A percentile compares a stretch with the other conserved stretches of the same genome.
Evolutionary conservation across 2,888 invertebrate genomes (phyloP).

Genomic region (Hemaris fuciformis): DNA sequence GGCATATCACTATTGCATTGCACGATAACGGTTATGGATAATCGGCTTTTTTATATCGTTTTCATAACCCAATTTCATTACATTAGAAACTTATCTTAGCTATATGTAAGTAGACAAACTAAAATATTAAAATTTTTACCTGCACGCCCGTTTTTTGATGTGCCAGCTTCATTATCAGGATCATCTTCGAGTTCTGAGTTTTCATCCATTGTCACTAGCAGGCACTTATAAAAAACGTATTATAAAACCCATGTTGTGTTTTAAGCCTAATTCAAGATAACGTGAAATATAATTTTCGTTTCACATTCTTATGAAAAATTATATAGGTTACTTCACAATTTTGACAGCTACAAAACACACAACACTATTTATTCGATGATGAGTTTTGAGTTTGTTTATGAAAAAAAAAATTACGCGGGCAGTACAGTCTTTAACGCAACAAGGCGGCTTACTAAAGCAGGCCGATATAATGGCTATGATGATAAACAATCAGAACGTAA

Average conservation of each 20-base stretch:
- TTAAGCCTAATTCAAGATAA: not conserved
- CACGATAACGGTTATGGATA: too few species aligned
- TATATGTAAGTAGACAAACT: not conserved
- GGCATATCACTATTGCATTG: too few species aligned
- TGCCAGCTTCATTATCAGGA: not conserved
- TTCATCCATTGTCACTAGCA: not conserved
- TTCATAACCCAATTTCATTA: too few species aligned
- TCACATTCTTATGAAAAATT: not conserved
- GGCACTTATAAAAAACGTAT: not conserved
- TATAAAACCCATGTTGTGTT: not conserved
- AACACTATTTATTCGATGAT: not conserved
- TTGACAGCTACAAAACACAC: not conserved
- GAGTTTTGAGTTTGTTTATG: not conserved
- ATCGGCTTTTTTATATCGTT: too few species aligned
- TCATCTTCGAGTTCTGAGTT: not conserved
- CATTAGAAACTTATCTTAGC: too few species aligned
- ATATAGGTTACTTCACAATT: not conserved
- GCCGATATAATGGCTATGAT: not conserved
- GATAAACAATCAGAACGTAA: slow-evolving; percentile 13
- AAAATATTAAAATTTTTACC: not conserved
- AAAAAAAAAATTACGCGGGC: not conserved
- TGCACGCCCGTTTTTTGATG: not conserved
- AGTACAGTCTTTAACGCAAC: not conserved
- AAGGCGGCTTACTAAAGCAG: not conserved
- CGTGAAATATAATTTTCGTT: not conserved